A percentile compares a stretch with the other conserved stretches of the same genome.
These are phyloP conservation scores for Tachuris rubrigastra DNA, from an alignment of 2,113 vertebrate species.

Conservation along the genomic window DNA sequence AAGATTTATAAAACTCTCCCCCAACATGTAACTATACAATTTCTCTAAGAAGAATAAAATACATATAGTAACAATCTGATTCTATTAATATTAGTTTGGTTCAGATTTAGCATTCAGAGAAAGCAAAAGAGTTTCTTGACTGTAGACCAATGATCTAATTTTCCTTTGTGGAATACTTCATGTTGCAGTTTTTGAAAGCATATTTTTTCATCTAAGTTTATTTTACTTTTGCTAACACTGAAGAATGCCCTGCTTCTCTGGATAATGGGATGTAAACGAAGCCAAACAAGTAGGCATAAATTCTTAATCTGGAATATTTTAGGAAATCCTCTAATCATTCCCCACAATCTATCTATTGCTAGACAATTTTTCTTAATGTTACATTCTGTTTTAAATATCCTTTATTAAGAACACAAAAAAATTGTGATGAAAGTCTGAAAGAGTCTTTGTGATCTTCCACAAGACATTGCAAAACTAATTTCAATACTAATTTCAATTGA, in stretches of 20 bases:
- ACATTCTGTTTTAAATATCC: neutral
- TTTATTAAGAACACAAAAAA: neutral
- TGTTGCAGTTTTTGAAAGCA: neutral
- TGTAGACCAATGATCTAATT: neutral
- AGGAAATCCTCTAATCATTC: neutral
- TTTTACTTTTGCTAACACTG: neutral
- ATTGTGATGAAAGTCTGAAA: neutral
- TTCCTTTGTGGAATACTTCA: neutral
- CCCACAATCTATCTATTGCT: neutral
- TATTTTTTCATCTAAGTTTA: neutral
- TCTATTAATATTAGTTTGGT: neutral
- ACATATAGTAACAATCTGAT: conserved; percentile 31
- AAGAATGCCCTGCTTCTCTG: neutral
- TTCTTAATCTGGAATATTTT: neutral
- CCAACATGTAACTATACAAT: conserved; percentile 14
- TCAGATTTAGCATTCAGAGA: neutral
- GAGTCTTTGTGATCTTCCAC: neutral
- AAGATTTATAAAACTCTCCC: neutral
- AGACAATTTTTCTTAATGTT: neutral
- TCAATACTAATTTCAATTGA: too few species aligned
- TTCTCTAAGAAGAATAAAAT: conserved; percentile 59
- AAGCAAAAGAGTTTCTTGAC: neutral
- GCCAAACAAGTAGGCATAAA: neutral
- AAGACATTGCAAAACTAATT: neutral
- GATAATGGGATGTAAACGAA: neutral